phyloP scores from a whole-genome alignment of 2,888 invertebrate species.

The Drosophila testacea region DNA sequence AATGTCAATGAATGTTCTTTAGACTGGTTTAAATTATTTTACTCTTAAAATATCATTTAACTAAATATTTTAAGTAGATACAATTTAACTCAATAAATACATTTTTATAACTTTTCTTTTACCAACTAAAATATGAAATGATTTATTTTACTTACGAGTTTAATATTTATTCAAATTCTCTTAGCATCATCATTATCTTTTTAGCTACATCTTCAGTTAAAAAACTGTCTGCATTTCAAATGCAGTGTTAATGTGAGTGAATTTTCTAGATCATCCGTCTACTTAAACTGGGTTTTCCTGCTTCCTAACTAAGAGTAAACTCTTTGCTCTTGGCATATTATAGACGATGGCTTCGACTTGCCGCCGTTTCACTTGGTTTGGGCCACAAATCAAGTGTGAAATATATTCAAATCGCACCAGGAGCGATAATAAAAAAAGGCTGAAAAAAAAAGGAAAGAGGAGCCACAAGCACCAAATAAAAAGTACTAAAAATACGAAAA shows the following conservation, averaged over 20 bases:
- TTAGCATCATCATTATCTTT: background rate
- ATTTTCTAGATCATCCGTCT: constrained; percentile 71
- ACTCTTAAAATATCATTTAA: too few relatives aligned
- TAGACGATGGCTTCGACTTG: constrained; percentile 7
- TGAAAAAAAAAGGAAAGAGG: constrained; percentile 19
- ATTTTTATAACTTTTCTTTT: too few relatives aligned
- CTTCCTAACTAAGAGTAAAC: constrained; percentile 9
- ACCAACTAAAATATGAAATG: too few relatives aligned
- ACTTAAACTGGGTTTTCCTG: constrained; percentile 22
- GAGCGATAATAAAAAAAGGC: constrained; percentile 52
- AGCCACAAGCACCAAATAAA: constrained; percentile 59
- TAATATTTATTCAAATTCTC: too few relatives aligned
- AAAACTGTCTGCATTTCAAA: constrained; percentile 30
- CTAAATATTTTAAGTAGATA: too few relatives aligned
- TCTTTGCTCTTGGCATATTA: constrained; percentile 32
- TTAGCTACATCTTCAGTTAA: background rate
- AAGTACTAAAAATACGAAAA: constrained; percentile 69
- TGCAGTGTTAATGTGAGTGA: constrained; percentile 75
- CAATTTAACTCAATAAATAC: too few relatives aligned
- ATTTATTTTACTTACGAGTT: too few relatives aligned
- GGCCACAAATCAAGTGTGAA: constrained; percentile 80
- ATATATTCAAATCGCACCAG: constrained; percentile 76
- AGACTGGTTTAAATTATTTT: too few relatives aligned
- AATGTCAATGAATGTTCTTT: too few relatives aligned
- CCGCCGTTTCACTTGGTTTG: constrained; percentile 49